Evolutionary conservation across 2,113 vertebrate genomes (phyloP).

Genomic region (Chlorodrepanis virens): DNA sequence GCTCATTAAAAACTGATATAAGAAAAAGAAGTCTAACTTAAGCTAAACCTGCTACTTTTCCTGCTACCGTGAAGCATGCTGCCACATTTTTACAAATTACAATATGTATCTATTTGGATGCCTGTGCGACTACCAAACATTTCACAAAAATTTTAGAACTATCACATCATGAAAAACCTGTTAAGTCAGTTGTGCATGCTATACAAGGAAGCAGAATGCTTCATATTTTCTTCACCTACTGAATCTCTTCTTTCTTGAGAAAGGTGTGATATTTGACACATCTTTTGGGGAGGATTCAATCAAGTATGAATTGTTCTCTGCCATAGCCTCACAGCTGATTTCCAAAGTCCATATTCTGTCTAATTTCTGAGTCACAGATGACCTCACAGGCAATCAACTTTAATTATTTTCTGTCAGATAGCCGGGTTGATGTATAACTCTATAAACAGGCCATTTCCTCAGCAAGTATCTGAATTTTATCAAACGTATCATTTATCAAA

Average conservation of each 20-base stretch:
- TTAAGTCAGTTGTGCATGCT: background rate
- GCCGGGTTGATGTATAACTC: slow-evolving; percentile 39
- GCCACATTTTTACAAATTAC: background rate
- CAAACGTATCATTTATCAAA: slow-evolving; percentile 48
- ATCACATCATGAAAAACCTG: background rate
- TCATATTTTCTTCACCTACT: slow-evolving; percentile 23
- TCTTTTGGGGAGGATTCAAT: slow-evolving; percentile 8
- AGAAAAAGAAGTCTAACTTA: background rate
- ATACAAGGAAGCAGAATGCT: background rate
- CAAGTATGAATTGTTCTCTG: background rate
- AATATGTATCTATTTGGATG: background rate
- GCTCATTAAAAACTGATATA: slow-evolving; percentile 45
- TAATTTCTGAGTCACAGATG: slow-evolving; percentile 58
- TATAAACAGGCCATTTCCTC: slow-evolving; percentile 56
- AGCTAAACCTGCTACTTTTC: background rate
- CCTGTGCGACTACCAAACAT: background rate
- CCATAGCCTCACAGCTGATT: background rate
- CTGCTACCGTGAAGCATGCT: background rate
- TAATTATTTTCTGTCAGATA: slow-evolving; percentile 40
- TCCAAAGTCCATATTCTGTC: slow-evolving; percentile 14
- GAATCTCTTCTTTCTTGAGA: background rate
- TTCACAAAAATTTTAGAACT: background rate
- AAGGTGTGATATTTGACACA: background rate
- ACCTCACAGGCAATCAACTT: slow-evolving; percentile 28
- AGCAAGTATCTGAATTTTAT: slow-evolving; percentile 42